Conservation (phyloP, 2,888 invertebrate genomes). For the Zeuzera pyrina region DNA sequence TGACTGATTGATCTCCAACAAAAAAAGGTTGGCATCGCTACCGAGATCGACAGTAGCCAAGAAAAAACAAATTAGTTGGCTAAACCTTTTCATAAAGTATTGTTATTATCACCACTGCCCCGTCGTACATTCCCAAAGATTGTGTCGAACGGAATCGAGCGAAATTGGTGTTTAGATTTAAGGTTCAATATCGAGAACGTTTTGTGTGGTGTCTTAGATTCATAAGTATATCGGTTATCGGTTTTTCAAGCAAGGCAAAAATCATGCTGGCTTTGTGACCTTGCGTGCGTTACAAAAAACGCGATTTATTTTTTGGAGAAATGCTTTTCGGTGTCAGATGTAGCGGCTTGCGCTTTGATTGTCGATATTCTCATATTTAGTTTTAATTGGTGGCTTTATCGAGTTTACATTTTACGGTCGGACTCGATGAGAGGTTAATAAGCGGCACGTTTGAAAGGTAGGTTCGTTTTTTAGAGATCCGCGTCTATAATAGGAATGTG, state of each 20-base stretch:
- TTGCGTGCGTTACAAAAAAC: constrained; percentile 58
- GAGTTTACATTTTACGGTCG: constrained; percentile 74
- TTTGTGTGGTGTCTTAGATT: constrained; percentile 13
- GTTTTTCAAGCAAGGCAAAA: constrained; percentile 63
- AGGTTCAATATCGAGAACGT: constrained; percentile 32
- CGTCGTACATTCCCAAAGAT: constrained; percentile 41
- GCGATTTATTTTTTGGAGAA: constrained; percentile 61
- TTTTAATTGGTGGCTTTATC: constrained; percentile 74
- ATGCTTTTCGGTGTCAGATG: constrained; percentile 66
- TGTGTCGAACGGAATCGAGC: constrained; percentile 15
- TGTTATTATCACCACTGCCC: constrained; percentile 70
- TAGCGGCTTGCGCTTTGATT: constrained; percentile 71
- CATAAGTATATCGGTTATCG: constrained; percentile 30
- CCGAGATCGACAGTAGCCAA: constrained; percentile 71
- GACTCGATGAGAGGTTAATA: constrained; percentile 72
- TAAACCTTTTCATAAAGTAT: constrained; percentile 72
- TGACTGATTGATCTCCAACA: constrained; percentile 70
- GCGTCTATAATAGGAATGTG: constrained; percentile 56
- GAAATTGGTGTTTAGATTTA: constrained; percentile 21
- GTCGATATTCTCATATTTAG: constrained; percentile 71
- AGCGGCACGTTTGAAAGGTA: constrained; percentile 70
- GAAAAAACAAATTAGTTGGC: constrained; percentile 73
- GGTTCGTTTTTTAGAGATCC: constrained; percentile 64
- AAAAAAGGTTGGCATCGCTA: constrained; percentile 68
- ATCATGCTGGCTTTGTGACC: constrained; percentile 66